Conservation (phyloP, 2,113 vertebrate genomes). For the Phocoena sinus region DNA sequence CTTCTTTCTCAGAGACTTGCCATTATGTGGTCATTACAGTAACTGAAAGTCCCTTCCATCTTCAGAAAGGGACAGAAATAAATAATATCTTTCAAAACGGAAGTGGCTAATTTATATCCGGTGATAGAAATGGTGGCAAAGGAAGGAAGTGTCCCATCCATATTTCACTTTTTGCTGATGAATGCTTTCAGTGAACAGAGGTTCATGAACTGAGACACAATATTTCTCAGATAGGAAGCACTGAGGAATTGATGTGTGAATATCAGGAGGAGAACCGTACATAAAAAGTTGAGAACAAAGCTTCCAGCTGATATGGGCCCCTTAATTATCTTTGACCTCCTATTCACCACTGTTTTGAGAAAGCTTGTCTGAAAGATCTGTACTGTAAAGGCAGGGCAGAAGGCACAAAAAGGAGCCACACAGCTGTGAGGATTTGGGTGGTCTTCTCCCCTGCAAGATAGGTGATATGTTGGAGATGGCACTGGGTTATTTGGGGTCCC, state of each 20-base stretch:
- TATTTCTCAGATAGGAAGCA: conserved; percentile 23
- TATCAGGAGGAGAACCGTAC: background rate
- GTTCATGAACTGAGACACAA: background rate
- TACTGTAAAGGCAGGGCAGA: background rate
- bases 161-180: conserved; percentile 31
- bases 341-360: background rate
- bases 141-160: conserved; percentile 33
- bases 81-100: conserved; percentile 36
- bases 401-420: background rate
- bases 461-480: background rate
- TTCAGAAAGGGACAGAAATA: conserved; percentile 35
- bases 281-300: background rate
- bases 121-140: conserved; percentile 21
- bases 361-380: background rate
- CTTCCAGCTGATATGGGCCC: background rate
- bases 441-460: fast-evolving
- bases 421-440: background rate
- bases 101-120: conserved; percentile 40
- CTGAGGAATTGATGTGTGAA: background rate
- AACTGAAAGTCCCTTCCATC: background rate
- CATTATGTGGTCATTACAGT: background rate
- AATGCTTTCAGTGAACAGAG: background rate
- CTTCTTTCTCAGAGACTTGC: background rate
- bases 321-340: background rate
- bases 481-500: fast-evolving